Percentiles rank a stretch among this genome's conserved stretches.
Conservation (phyloP, 2,888 invertebrate genomes). For the Heterodera filipjevi region DNA sequence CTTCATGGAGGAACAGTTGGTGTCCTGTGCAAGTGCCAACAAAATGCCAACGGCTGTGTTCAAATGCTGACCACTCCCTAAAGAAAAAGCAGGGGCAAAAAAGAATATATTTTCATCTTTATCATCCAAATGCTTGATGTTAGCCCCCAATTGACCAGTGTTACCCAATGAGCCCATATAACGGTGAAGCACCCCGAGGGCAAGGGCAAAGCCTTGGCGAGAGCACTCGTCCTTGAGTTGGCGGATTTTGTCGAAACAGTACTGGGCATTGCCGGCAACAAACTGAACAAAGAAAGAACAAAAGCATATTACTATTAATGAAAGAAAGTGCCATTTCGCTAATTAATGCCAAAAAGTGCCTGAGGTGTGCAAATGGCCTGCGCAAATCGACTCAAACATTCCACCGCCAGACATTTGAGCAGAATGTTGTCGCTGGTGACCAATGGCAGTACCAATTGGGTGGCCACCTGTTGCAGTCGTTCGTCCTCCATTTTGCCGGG, state of each 20-base stretch:
- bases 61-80: conserved; percentile 82
- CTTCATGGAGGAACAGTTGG: conserved; percentile 90
- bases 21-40: conserved; percentile 89
- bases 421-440: conserved; percentile 53
- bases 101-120: too few species aligned
- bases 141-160: too few species aligned
- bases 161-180: conserved; percentile 79
- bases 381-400: conserved; percentile 88
- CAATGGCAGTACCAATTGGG: conserved; percentile 66
- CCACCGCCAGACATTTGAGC: conserved; percentile 90
- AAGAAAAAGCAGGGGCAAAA: background rate
- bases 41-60: conserved; percentile 92
- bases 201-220: conserved; percentile 82
- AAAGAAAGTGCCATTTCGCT: background rate
- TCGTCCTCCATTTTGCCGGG: conserved; percentile 49
- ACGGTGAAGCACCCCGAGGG: conserved; percentile 91
- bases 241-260: conserved; percentile 79
- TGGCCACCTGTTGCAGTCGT: conserved; percentile 44
- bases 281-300: conserved; percentile 68
- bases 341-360: conserved; percentile 31
- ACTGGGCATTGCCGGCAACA: conserved; percentile 85
- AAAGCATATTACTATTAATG: conserved; percentile 3
- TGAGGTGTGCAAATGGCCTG: conserved; percentile 82
- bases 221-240: conserved; percentile 83
- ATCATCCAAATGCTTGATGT: too few species aligned